A percentile compares a stretch with the other conserved stretches of the same genome.
Evolutionary conservation across 2,797 vertebrate species (phyloP).

Genomic region (Phoeniculus purpureus): DNA sequence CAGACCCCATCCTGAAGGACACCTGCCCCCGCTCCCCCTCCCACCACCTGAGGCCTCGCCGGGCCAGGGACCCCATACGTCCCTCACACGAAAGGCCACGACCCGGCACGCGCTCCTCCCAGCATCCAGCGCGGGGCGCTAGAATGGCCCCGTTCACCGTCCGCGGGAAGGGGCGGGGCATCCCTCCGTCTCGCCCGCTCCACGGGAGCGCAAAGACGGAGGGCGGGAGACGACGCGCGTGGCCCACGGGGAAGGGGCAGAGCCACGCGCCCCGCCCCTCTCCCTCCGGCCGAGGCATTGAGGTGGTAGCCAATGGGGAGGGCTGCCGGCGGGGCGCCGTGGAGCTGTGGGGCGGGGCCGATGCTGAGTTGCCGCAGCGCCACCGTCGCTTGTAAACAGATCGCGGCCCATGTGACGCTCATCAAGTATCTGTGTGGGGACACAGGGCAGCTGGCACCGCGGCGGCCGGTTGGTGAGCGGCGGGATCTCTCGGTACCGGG

Average conservation of each 20-base stretch:
- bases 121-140: neutral
- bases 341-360: neutral
- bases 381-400: constrained; percentile 89
- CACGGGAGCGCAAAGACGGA: fast-evolving
- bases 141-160: fast-evolving
- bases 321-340: neutral
- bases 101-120: neutral
- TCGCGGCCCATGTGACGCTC: constrained; percentile 75
- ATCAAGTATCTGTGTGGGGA: neutral
- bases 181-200: neutral
- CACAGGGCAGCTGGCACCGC: neutral
- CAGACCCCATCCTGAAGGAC: too few relatives aligned
- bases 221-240: neutral
- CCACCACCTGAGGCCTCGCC: too few relatives aligned
- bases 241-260: too few relatives aligned
- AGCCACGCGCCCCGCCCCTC: neutral
- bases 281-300: neutral
- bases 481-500: too few relatives aligned
- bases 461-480: neutral
- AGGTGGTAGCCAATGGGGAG: neutral
- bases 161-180: neutral
- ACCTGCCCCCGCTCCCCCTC: too few relatives aligned
- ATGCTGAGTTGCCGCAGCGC: constrained; percentile 27
- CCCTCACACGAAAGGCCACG: neutral
- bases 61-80: too few relatives aligned